Evolutionary conservation across 2,888 invertebrate genomes (phyloP), one percentile per base, ranked within the genome.

Genomic region (Caenorhabditis sp.): DNA sequence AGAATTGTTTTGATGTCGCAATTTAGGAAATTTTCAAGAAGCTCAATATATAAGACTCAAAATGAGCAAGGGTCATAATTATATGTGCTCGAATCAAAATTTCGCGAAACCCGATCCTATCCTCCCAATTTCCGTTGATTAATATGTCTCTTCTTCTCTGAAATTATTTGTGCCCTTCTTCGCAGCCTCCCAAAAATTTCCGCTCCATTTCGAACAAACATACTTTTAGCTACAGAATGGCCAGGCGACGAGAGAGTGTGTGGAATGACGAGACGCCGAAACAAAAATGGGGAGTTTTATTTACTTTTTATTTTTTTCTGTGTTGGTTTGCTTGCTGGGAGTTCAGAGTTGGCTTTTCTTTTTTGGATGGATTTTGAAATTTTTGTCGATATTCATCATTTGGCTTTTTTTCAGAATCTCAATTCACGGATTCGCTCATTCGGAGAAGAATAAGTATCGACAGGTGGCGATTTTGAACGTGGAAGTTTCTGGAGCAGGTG

Each of bases 381-480:
- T 31, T 31, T 31, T 31, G 4, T 50, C n/a, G 20, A 50, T 4
- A 50, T 4, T 50, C 23, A 20, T n/a, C 23, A 52, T 12, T 4
- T 52, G 7, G 2, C n/a, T 7, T 52, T 52, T 52, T n/a, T 52
- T 2, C 52, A 71, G 78, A 63, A 66, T 78, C 54, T 70, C 78
- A 5, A 63, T 75, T 3, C 78, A 78, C 70, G 78, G 78, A 20
- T 75, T 78, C 53, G 59, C 72, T 23, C 65, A 69, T 56, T 67
- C 72, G 21, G 69, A 70, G 53, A 65, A 57, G 52, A 78, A 78
- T 61, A 70, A 49, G 12, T 67, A 70, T 36, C 69, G 66, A 50
- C 78, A 78, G 70, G 65, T 78, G n/a, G 63, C 72, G 5, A 69
- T 78, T 57, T 52, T 78, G 17, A 69, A 67, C 17, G 59, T 78